phyloP scores from a whole-genome alignment of 2,113 vertebrate species.

The Trochalopteron elliotii region DNA sequence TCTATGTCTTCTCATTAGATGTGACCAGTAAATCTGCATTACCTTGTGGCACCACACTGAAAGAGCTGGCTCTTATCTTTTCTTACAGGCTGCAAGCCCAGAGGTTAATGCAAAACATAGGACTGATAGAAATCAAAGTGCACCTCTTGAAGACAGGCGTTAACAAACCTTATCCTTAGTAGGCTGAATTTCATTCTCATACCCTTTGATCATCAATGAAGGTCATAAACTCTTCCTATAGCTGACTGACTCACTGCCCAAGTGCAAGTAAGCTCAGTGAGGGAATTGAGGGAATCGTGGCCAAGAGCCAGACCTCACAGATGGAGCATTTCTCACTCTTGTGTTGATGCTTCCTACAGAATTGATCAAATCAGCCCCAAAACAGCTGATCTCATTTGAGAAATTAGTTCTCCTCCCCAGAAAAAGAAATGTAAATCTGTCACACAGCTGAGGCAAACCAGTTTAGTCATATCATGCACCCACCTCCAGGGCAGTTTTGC shows the following conservation, averaged over 20 bases:
- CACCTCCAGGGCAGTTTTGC: not conserved
- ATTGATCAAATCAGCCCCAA: not conserved
- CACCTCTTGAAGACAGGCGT: not conserved
- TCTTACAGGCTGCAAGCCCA: not conserved
- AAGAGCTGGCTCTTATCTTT: not conserved
- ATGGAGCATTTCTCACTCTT: not conserved
- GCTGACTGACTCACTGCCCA: not conserved
- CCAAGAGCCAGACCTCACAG: slow-evolving; percentile 9
- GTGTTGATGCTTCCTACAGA: slow-evolving; percentile 27
- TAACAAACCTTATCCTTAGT: slow-evolving; percentile 1
- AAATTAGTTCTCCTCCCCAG: not conserved
- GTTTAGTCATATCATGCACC: not conserved
- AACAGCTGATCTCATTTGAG: slow-evolving; percentile 9
- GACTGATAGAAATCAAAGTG: not conserved
- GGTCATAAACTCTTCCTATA: not conserved
- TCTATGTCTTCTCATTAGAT: not conserved
- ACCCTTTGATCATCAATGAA: not conserved
- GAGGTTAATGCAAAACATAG: not conserved
- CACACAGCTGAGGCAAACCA: not conserved
- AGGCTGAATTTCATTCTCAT: not conserved
- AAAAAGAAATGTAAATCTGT: not conserved
- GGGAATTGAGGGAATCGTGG: not conserved
- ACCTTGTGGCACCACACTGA: not conserved
- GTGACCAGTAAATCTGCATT: not conserved
- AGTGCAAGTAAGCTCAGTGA: not conserved